Conservation (phyloP, 1,140 invertebrate species). For the Drosophila pachea region DNA sequence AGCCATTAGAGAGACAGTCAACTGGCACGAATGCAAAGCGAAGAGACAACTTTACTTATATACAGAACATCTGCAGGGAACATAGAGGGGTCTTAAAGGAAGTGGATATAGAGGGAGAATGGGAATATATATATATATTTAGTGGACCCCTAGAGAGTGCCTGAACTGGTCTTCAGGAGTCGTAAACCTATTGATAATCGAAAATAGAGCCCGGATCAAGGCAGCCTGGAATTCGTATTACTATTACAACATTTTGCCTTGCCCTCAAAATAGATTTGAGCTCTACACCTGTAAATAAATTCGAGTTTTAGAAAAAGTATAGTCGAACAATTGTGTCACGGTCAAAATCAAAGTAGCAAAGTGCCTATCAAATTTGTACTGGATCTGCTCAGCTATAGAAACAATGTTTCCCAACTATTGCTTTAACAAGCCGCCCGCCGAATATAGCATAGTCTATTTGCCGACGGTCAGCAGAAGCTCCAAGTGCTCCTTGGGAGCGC, state of each 20-base stretch:
- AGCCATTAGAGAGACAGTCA: conserved; percentile 27
- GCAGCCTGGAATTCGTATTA: too few relatives aligned
- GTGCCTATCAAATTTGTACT: conserved; percentile 14
- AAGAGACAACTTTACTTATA: conserved; percentile 8
- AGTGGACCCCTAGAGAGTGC: too few relatives aligned
- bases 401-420: conserved; percentile 65
- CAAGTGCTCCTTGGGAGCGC: neutral
- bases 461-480: conserved; percentile 10
- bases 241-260: conserved; percentile 22
- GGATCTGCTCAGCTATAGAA: conserved; percentile 26
- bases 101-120: too few relatives aligned
- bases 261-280: conserved; percentile 15
- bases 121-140: too few relatives aligned
- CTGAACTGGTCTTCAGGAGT: too few relatives aligned
- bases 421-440: conserved; percentile 42
- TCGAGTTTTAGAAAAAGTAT: conserved; percentile 15
- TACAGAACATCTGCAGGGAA: too few relatives aligned
- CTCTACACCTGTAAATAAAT: conserved; percentile 1
- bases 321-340: conserved; percentile 3
- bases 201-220: too few relatives aligned
- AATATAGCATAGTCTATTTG: conserved; percentile 39
- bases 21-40: conserved; percentile 5
- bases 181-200: too few relatives aligned
- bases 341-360: conserved; percentile 2
- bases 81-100: too few relatives aligned